Evolutionary conservation across 2,113 vertebrate species (phyloP), one percentile per base, ranked within the genome.

Genomic region (Apaloderma vittatum): DNA sequence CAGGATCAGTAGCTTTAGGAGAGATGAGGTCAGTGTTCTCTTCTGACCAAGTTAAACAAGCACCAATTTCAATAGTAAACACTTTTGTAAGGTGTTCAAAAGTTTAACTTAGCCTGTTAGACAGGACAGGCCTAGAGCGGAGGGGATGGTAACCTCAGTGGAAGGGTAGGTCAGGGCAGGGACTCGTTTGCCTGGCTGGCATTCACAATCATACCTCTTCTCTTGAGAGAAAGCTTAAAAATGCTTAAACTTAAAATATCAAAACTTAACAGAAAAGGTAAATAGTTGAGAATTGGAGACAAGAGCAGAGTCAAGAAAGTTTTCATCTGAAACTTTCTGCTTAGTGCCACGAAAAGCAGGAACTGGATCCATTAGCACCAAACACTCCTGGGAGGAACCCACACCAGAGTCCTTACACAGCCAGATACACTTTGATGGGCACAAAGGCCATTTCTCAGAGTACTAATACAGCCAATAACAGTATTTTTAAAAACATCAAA

Each of bases 341-440:
- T 91, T 43, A 80, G n/a, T 54, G 68, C 15, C 22, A 32, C 18
- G 36, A 77, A 92, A 91, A 75, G 40, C 61, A 63, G 26, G 30
- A 73, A 80, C 37, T 0, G 0, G 34, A 88, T 59, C 29, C 0
- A 0, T 51, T 4, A 3, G 26, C 48, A 67, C 52, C 59, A 55
- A 86, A 75, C 9, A 5, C n/a, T 48, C 15, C 40, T 19, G 45
- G 24, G 32, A 72, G 8, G 14, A 88, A 51, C 7, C 5, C 22
- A 37, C 0, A 0, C 7, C 1, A 0, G 43, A 76, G 63, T 30
- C 51, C 26, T 83, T 40, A 63, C 9, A 13, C 6, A 23, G n/a
- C 46, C 70, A 79, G 29, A 36, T 49, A 65, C 8, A 15, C 46
- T 54, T 36, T 23, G 12, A 48, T 26, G 34, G 16, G 29, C 61